Base-by-base conservation (phyloP, 2,113 vertebrate species). In the Bungarus multicinctus region DNA sequence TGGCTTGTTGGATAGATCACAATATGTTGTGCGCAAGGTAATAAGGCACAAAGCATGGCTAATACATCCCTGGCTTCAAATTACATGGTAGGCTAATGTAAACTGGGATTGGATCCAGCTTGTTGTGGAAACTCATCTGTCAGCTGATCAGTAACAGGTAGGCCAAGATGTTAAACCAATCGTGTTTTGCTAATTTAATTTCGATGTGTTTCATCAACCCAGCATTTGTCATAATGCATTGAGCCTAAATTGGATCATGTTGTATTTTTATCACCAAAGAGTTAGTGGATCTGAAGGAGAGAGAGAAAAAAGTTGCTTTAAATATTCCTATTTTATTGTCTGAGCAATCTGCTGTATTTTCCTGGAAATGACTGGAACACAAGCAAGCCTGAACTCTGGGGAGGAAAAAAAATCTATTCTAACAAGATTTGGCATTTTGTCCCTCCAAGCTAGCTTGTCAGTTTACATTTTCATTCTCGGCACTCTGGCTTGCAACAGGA, bases 401-500 rank as follows among this genome's bases (percentile, higher is more conserved):
- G 25, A 43, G 23, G 7, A 2, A 52, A 52, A 58, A 34, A 34
- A 27, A 57, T 47, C 11, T 20, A 52, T 34, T 50, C 57, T 91
- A 91, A 93, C 55, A 23, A 53, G n/a, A 88, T 64, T n/a, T 81
- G 86, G 52, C 89, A 88, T 30, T n/a, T 53, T 20, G 52, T 88
- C 86, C 50, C 90, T 47, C 50, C 27, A 57, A 90, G 85, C 92
- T 64, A 81, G 14, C 92, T 81, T 57, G 86, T 93, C 89, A 88
- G 50, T 69, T 88, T 93, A 91, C n/a, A 88, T 93, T 93, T 88
- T 88, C 87, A 88, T 91, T 91, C 53, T 16, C 30, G 54, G 52
- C 34, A 18, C 27, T 88, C 50, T 50, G 50, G 11, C 23, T 30
- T 22, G 52, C 11, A 92, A 18, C 53, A 50, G 10, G 8, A 3